Evolutionary conservation across 2,888 invertebrate genomes (phyloP), one percentile per base, ranked within the genome.

Genomic region (Xylota segnis): DNA sequence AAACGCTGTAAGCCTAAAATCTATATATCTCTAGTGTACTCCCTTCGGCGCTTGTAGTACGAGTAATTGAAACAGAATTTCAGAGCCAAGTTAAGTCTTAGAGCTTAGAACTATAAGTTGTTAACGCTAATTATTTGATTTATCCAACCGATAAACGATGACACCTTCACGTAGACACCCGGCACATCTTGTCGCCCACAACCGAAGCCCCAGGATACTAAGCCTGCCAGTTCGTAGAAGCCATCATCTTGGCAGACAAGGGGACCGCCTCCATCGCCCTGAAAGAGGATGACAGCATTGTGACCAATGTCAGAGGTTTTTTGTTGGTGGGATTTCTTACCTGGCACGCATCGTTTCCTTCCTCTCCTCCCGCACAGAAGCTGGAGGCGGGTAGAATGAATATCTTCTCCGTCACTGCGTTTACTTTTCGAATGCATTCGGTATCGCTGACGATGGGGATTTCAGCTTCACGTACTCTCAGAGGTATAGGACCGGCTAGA

Each of bases 121-220:
- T 98, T 98, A 89, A 98, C 98, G 91, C 97, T 97, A 91, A 98
- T 98, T 89, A 98, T 98, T 94, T 98, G 98, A 94, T 98, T 98
- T 91, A 98, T 98, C 98, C 98, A 98, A 88, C 98, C 97, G 89
- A 98, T 97, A 93, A 98, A 98, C 52, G 97, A 95, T 4, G 98
- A 97, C 9, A 98, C 98, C 93, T 98, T 97, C 32, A 98, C 98
- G 92, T 98, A 98, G 84, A 98, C 98, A n/a, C 98, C 98, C 34
- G 98, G 98, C 71, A 98, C 98, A 92, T 98, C 97, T 84, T 95
- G 94, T 52, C 98, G 94, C n/a, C 98, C 98, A 91, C 98, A 98
- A 88, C 97, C 97, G 91, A 97, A 97, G 89, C 98, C 98, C 97
- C 98, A 98, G 1, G 98, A 98, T 0, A 98, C 98, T 10, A 99